These are phyloP conservation scores for Macrosiphum euphorbiae DNA, from an alignment of 2,888 invertebrate genomes.

Conservation along the genomic window DNA sequence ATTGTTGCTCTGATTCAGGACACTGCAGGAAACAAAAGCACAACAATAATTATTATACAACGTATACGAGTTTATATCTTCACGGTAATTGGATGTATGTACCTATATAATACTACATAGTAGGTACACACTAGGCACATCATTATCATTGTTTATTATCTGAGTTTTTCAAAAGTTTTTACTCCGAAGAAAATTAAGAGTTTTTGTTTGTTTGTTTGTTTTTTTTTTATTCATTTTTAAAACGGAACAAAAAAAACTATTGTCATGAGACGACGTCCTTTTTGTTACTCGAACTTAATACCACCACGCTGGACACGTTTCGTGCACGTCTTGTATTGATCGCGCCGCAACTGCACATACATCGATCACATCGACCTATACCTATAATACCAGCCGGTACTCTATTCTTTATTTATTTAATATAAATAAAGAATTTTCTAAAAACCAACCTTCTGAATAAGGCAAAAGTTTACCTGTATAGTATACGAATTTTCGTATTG, in stretches of 20 bases:
- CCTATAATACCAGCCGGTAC: background rate
- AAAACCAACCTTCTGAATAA: background rate
- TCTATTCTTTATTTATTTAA: background rate
- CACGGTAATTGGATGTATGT: background rate
- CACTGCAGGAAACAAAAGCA: conserved; percentile 74
- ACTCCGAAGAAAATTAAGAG: background rate
- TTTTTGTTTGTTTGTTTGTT: background rate
- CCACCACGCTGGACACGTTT: background rate
- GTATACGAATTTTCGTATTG: background rate
- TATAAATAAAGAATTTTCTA: background rate
- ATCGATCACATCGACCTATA: background rate
- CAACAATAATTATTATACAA: background rate
- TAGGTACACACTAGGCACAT: background rate
- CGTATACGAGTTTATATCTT: background rate
- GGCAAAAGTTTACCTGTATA: background rate
- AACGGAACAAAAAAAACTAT: background rate
- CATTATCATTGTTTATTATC: background rate
- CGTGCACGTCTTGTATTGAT: background rate
- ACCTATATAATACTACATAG: background rate
- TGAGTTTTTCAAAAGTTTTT: background rate
- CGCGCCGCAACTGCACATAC: background rate
- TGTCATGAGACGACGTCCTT: background rate
- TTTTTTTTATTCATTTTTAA: background rate
- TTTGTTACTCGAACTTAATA: conserved; percentile 14
- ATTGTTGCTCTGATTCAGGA: conserved; percentile 84